phyloP scores from a whole-genome alignment of 2,888 invertebrate genomes.

The Orthosia gothica region DNA sequence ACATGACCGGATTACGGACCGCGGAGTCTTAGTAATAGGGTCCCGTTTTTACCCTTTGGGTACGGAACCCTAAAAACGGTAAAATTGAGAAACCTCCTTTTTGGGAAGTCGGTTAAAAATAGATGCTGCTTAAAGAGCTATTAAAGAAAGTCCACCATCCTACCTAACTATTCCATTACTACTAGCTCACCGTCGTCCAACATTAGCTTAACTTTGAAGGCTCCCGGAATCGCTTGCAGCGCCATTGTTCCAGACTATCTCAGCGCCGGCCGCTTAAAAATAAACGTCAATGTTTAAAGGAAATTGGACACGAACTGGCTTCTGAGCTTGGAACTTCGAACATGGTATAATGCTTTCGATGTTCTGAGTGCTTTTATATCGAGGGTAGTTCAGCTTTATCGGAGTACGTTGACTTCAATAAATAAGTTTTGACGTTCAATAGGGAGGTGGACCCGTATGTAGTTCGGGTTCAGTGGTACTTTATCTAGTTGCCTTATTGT shows the following conservation, averaged over 20 bases:
- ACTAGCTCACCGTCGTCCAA: slow-evolving; percentile 8
- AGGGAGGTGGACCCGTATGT: neutral
- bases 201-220: slow-evolving; percentile 54
- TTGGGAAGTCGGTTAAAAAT: too few species aligned
- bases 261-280: slow-evolving; percentile 51
- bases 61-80: too few species aligned
- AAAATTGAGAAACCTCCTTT: too few species aligned
- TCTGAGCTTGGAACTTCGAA: slow-evolving; percentile 22
- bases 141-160: neutral
- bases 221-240: slow-evolving; percentile 32
- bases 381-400: slow-evolving; percentile 35
- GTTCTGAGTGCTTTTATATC: slow-evolving; percentile 47
- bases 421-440: slow-evolving; percentile 1
- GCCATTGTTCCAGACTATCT: slow-evolving; percentile 33
- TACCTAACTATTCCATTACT: slow-evolving; percentile 8
- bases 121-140: neutral
- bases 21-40: too few species aligned
- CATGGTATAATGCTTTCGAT: slow-evolving; percentile 48
- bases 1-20: too few species aligned
- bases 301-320: slow-evolving; percentile 59
- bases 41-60: too few species aligned
- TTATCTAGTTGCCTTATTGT: neutral
- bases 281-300: slow-evolving; percentile 59
- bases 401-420: slow-evolving; percentile 13
- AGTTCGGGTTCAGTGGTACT: neutral